These are phyloP conservation scores for Drosophila paulistorum DNA, from an alignment of 1,140 invertebrate species.

Conservation along the genomic window DNA sequence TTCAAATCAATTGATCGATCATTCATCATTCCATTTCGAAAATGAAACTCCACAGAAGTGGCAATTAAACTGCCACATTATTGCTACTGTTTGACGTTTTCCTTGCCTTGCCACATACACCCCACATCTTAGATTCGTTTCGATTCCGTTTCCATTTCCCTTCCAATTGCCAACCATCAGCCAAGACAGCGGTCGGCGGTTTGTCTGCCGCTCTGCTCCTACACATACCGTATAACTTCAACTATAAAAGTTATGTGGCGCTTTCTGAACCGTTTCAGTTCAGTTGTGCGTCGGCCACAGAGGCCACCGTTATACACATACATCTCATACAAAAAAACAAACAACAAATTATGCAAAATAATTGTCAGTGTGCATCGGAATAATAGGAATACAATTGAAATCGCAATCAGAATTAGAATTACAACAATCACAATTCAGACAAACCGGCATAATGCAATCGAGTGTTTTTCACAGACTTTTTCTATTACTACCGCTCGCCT, in stretches of 20 bases:
- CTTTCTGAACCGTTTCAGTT: constrained; percentile 36
- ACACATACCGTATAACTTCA: constrained; percentile 11
- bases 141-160: constrained; percentile 35
- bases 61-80: constrained; percentile 45
- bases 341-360: constrained; percentile 43
- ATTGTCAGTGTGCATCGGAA: constrained; percentile 22
- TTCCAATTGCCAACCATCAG: constrained; percentile 35
- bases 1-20: constrained; percentile 34
- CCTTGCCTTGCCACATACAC: constrained; percentile 38
- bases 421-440: constrained; percentile 33
- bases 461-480: constrained; percentile 59
- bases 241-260: constrained; percentile 60
- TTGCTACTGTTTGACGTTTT: constrained; percentile 50
- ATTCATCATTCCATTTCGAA: constrained; percentile 35
- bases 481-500: constrained; percentile 61
- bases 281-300: constrained; percentile 49
- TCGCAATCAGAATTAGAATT: constrained; percentile 22
- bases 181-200: background rate
- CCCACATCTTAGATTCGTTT: constrained; percentile 40
- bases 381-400: constrained; percentile 9
- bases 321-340: background rate
- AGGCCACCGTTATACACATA: constrained; percentile 28
- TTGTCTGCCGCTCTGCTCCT: constrained; percentile 4
- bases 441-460: constrained; percentile 39
- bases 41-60: constrained; percentile 28